Base-by-base conservation (phyloP, 1,140 invertebrate species). In the Drosophila santomea region DNA sequence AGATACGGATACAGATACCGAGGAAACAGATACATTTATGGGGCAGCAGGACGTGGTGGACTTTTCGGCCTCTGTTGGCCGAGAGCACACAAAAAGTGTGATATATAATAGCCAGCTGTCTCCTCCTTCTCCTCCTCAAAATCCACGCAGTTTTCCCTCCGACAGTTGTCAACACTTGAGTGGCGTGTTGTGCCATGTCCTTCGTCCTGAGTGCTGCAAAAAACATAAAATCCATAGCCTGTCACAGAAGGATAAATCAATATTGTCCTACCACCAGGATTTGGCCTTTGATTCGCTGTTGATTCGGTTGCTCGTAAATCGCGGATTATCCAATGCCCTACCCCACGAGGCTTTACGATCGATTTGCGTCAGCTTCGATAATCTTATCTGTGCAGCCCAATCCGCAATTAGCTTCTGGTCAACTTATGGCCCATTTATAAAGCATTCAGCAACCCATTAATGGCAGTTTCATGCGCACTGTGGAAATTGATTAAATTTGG, bases 71-170 rank as follows among this genome's bases (percentile, higher is more conserved):
- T 71, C n/a, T 71, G 67, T 71, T 71, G 64, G 51, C 36, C 57
- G 20, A 58, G 51, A 23, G 45, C 41, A 66, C 61, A 75, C 60
- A 58, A 56, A 75, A 74, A 71, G 66, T 71, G 58, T 74, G 54
- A 75, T 66, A 75, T 66, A 75, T 75, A 67, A 75, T 74, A 75
- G 71, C 71, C 59, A 43, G 68, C 57, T 68, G 72, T 51, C 73
- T 48, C 36, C 54, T 20, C 20, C 20, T 20, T 1, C 1, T 20
- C 20, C 20, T 20, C 20, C 20, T 20, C 20, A 41, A 32, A n/a
- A 48, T 58, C 61, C 60, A 48, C 38, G 35, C 23, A 12, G 8
- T 36, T 45, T 20, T 43, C n/a, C n/a, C 41, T 41, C 8, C 45
- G 20, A 69, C 50, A 69, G 57, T 75, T 75, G 72, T 75, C 73